Evolutionary conservation across 2,888 invertebrate species (phyloP), one percentile per base, ranked within the genome.

Genomic region (Erebia palarica): DNA sequence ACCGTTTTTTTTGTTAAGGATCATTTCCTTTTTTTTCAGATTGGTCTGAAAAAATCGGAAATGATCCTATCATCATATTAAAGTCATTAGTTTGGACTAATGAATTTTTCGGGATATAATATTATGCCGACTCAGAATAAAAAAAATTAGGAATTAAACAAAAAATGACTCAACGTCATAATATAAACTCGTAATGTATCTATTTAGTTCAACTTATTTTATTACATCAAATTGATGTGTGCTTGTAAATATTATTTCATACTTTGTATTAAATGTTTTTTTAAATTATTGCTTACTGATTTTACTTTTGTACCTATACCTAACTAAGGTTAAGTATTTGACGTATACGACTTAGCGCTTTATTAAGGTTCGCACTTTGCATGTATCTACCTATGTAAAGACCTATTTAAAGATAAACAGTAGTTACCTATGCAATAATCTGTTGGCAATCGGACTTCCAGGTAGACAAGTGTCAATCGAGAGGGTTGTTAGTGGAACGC

Each of bases 181-280:
- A 80, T 68, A 21, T 21, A 36, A n/a, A n/a, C 5, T 36, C 36
- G 7, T 36, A 36, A 36, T 36, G 36, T 36, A 36, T 7, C 21
- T 21, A 21, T 21, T 58, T 83, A 85, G 82, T 85, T 84, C 83
- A 82, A 81, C 79, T 82, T 27, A 81, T 84, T 82, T 76, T 84
- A 79, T 84, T 90, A 84, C 92, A 93, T 93, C 93, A 92, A 92
- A 92, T 92, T 93, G 92, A 92, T 93, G 91, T 90, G 81, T 86
- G 82, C 85, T 87, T 92, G 93, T 93, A 92, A 92, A 93, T 93
- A 92, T 83, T 90, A 89, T 90, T 89, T 93, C 88, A 83, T 91
- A 89, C 81, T 76, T 93, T 89, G 83, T 91, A 87, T 84, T 87
- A 86, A 79, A 81, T 87, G 86, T 86, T 73, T 84, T 73, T 84